phyloP scores from a whole-genome alignment of 2,797 vertebrate genomes.

The Sus cebifrons region DNA sequence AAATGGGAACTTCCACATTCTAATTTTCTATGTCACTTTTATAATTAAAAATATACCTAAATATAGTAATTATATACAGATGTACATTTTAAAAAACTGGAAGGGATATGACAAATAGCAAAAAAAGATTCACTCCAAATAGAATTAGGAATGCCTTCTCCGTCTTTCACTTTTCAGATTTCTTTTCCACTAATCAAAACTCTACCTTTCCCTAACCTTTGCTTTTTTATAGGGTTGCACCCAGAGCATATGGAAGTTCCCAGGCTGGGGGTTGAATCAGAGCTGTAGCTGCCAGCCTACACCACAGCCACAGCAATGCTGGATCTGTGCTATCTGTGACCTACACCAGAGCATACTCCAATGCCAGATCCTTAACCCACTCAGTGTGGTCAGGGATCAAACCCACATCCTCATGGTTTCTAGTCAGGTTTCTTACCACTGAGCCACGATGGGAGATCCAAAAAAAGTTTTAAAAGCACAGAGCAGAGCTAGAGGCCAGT shows the following conservation, averaged over 20 bases:
- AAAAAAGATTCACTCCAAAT: background rate
- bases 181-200: slow-evolving; percentile 19
- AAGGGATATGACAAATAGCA: background rate
- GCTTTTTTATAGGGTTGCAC: too few species aligned
- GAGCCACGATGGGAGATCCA: too few species aligned
- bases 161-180: background rate
- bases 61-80: background rate
- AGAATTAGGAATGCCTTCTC: background rate
- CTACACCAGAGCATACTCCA: too few species aligned
- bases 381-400: too few species aligned
- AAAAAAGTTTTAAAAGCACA: background rate
- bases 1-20: background rate
- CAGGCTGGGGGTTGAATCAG: too few species aligned
- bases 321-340: too few species aligned
- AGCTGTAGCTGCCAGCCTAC: too few species aligned
- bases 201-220: background rate
- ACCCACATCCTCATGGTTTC: too few species aligned
- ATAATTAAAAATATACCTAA: background rate
- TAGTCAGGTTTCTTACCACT: too few species aligned
- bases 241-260: too few species aligned
- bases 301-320: too few species aligned
- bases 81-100: background rate
- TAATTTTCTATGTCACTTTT: background rate
- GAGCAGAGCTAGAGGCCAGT: background rate
- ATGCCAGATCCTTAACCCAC: too few species aligned